Evolutionary conservation across 2,113 vertebrate species (phyloP).

Genomic region (Pygoscelis adeliae): DNA sequence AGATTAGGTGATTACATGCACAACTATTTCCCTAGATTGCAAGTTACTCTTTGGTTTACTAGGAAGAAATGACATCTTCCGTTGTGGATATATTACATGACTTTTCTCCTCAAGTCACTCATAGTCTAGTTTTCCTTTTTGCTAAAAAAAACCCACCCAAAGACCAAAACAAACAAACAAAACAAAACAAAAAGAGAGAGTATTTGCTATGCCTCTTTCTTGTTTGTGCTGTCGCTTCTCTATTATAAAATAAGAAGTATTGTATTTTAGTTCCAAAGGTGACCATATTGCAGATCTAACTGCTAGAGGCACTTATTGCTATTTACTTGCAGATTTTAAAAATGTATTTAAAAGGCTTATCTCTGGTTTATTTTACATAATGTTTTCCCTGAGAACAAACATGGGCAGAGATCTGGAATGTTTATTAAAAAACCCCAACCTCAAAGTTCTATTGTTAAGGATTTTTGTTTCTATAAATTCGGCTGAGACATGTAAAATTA

Average conservation of each 20-base stretch:
- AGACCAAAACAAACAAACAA: neutral
- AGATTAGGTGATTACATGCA: neutral
- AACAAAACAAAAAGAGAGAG: neutral
- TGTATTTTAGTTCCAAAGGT: neutral
- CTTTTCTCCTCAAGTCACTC: neutral
- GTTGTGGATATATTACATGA: neutral
- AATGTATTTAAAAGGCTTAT: neutral
- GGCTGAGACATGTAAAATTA: neutral
- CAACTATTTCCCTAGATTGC: neutral
- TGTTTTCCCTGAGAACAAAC: neutral
- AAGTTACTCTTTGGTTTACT: neutral
- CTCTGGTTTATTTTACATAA: neutral
- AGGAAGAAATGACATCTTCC: neutral
- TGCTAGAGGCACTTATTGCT: neutral
- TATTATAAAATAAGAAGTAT: neutral
- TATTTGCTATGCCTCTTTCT: neutral
- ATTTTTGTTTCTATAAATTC: neutral
- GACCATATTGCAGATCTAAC: neutral
- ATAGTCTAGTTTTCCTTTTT: neutral
- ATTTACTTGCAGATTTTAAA: neutral
- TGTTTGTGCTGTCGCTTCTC: neutral
- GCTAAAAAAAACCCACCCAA: neutral
- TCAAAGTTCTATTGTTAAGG: neutral
- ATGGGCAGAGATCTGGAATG: neutral
- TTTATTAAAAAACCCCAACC: neutral